Percentiles rank a stretch among this genome's conserved stretches.
phyloP scores from a whole-genome alignment of 1,140 invertebrate genomes.

The Zaprionus lachaisei region DNA sequence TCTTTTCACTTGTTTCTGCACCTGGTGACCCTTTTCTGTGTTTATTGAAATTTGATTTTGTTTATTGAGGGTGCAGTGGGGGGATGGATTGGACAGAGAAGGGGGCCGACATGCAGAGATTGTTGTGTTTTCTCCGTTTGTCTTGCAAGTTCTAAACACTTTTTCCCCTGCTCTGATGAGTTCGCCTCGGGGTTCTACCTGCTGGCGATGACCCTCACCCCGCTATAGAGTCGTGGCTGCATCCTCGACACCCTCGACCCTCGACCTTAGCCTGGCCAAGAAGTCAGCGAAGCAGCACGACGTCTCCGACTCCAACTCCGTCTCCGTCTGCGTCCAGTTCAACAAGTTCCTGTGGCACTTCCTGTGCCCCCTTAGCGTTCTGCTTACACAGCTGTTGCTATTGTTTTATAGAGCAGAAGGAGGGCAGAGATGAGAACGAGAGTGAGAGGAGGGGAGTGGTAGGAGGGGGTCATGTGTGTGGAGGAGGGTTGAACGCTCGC shows the following conservation, averaged over 20 bases:
- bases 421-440: neutral
- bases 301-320: conserved; percentile 16
- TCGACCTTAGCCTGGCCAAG: conserved; percentile 32
- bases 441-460: neutral
- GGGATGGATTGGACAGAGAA: too few species aligned
- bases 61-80: conserved; percentile 43
- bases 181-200: neutral
- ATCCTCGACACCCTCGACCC: conserved; percentile 31
- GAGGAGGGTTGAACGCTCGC: conserved; percentile 55
- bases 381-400: conserved; percentile 75
- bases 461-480: conserved; percentile 29
- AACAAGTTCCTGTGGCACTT: conserved; percentile 64
- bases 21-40: conserved; percentile 72
- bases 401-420: conserved; percentile 30
- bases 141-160: conserved; percentile 5
- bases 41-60: conserved; percentile 78
- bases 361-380: neutral
- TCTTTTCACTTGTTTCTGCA: conserved; percentile 57
- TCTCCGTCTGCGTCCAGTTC: conserved; percentile 53
- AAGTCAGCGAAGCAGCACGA: conserved; percentile 72
- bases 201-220: neutral
- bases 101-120: neutral
- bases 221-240: neutral
- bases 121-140: neutral
- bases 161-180: neutral